Evolutionary conservation across 2,113 vertebrate genomes (phyloP).

Genomic region (Anguilla rostrata): DNA sequence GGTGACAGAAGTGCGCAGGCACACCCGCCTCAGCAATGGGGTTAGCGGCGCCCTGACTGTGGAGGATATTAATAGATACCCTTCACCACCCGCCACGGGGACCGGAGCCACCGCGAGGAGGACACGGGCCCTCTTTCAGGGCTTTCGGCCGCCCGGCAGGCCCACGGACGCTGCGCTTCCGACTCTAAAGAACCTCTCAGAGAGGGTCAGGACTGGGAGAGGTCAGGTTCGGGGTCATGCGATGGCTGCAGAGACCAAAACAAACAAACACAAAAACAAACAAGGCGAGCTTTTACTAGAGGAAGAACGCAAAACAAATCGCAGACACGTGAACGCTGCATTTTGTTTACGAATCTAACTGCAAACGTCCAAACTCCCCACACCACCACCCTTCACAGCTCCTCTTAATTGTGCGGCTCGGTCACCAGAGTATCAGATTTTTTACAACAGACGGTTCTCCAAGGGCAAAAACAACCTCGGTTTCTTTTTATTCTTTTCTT

Average conservation of each 20-base stretch:
- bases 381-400: neutral
- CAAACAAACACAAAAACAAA: neutral
- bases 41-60: neutral
- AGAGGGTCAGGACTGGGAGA: neutral
- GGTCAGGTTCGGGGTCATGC: neutral
- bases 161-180: neutral
- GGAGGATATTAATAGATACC: constrained; percentile 33
- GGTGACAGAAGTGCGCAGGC: neutral
- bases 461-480: neutral
- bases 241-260: neutral
- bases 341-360: neutral
- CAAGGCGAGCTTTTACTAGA: neutral
- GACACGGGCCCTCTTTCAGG: constrained; percentile 19
- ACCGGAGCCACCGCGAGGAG: constrained; percentile 24
- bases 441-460: neutral
- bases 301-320: neutral
- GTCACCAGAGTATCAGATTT: neutral
- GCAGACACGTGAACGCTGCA: neutral
- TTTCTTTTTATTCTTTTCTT: neutral
- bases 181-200: neutral
- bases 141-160: neutral
- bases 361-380: neutral
- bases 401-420: neutral
- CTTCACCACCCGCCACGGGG: constrained; percentile 37
- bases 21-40: neutral